Base-by-base conservation (phyloP, 2,113 vertebrate species). In the Platichthys flesus region DNA sequence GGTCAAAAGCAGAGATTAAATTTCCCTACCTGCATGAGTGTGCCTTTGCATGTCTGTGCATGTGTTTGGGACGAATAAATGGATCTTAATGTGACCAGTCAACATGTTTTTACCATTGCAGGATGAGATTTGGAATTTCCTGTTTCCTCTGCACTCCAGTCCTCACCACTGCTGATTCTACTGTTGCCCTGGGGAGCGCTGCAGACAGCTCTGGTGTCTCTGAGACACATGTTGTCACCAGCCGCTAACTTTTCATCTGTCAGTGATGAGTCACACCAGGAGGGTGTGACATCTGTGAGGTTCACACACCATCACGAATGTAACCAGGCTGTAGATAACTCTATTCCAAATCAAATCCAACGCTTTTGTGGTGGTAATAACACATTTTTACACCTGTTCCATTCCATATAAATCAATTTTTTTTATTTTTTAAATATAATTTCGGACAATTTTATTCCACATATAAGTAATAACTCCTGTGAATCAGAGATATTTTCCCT, bases 241-340 rank as follows among this genome's bases (percentile, higher is more conserved):
- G 64, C 40, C 35, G 64, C 51, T 69, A 78, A 78, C 67, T 42
- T 81, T 52, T 71, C 68, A 23, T 68, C 68, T 28, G 47, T 54
- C 55, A 23, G 74, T 24, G 26, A 61, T 37, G 28, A 75, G 75
- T 24, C 24, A 49, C 66, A 58, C 49, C 24, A 6, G n/a, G 47
- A 42, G 60, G 37, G 5, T 56, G 69, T 12, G 15, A 66, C 23
- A 28, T 26, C 42, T 0, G 18, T 47, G 51, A 13, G 26, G 28
- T 74, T 66, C 45, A 60, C 23, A 12, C 42, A 12, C 7, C 51
- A 45, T 78, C 65, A 61, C 18, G 23, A 23, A 21, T 20, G 26
- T 13, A 37, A 68, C 31, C 31, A 51, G 40, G 13, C 58, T 57
- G n/a, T 8, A 70, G 31, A 58, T 5, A 28, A 1, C 28, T 20